Evolutionary conservation across 37 sponge, comb jelly and placozoan genomes (phyloP).

Genomic region (Haliclona indistincta): DNA sequence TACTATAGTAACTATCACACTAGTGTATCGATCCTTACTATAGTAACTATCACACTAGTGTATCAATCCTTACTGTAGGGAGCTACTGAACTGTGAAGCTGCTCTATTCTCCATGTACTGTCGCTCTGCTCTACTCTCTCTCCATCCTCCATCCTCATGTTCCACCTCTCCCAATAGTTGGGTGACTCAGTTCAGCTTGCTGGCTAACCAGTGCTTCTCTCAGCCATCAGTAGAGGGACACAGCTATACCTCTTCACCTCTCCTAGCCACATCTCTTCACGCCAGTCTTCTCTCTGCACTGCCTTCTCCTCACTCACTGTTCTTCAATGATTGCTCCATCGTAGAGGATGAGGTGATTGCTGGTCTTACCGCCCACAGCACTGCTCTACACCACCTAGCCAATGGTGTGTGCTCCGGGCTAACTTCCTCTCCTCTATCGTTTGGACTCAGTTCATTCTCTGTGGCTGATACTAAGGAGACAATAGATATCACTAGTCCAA

Average conservation of each 20-base stretch:
- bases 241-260: conserved; percentile 33
- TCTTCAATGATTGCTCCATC: conserved; percentile 44
- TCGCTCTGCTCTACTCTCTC: conserved; percentile 57
- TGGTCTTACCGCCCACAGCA: not conserved
- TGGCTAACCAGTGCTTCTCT: conserved; percentile 25
- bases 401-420: conserved; percentile 26
- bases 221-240: conserved; percentile 42
- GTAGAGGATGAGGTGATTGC: conserved; percentile 4
- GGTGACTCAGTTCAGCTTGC: not conserved
- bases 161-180: not conserved
- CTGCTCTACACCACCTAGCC: conserved; percentile 15
- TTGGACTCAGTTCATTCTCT: conserved; percentile 26
- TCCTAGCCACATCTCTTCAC: conserved; percentile 40
- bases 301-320: conserved; percentile 52
- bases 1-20: no score
- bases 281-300: conserved; percentile 3
- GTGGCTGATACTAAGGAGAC: conserved; percentile 53
- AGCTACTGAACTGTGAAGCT: conserved; percentile 70
- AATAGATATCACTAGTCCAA: conserved; percentile 45
- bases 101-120: conserved; percentile 70
- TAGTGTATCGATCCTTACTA: no score
- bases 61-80: no score
- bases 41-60: no score
- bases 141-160: not conserved
- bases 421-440: conserved; percentile 20